phyloP scores from a whole-genome alignment of 92 coral and sea anemone genomes.

The Phenganax marumi region DNA sequence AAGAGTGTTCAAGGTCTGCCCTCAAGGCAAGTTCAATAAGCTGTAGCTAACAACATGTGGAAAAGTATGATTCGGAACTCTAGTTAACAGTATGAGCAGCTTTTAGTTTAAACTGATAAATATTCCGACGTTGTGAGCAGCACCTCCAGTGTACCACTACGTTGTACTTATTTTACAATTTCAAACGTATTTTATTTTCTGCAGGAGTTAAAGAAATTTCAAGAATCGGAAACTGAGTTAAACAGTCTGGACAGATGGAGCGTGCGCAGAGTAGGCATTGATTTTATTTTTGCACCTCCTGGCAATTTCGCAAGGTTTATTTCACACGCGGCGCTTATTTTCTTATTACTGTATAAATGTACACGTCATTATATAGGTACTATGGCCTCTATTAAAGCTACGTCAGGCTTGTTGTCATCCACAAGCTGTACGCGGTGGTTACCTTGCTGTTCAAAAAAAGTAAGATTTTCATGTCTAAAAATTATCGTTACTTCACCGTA shows the following conservation, averaged over 20 bases:
- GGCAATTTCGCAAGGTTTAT: background rate
- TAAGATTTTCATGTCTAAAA: background rate
- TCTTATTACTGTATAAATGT: background rate
- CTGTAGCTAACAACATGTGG: no score
- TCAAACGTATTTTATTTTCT: background rate
- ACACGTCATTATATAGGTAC: conserved; percentile 55
- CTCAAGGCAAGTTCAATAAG: conserved; percentile 51
- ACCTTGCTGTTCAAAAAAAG: conserved; percentile 88
- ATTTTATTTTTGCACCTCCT: no score
- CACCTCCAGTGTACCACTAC: no score
- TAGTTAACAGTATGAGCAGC: no score
- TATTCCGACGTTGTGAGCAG: no score
- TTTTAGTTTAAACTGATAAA: no score
- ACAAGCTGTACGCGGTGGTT: conserved; percentile 94
- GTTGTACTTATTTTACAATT: background rate
- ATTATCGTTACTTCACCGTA: no score
- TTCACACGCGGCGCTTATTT: background rate
- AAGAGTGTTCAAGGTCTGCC: conserved; percentile 82
- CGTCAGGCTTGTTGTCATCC: conserved; percentile 99
- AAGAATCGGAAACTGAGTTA: conserved; percentile 67
- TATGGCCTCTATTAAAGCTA: conserved; percentile 75
- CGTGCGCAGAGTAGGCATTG: conserved; percentile 62
- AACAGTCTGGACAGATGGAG: conserved; percentile 80
- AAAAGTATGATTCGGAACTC: no score
- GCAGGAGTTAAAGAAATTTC: conserved; percentile 74